Base-by-base conservation (phyloP, 2,113 vertebrate species). In the Oostethus manadensis region DNA sequence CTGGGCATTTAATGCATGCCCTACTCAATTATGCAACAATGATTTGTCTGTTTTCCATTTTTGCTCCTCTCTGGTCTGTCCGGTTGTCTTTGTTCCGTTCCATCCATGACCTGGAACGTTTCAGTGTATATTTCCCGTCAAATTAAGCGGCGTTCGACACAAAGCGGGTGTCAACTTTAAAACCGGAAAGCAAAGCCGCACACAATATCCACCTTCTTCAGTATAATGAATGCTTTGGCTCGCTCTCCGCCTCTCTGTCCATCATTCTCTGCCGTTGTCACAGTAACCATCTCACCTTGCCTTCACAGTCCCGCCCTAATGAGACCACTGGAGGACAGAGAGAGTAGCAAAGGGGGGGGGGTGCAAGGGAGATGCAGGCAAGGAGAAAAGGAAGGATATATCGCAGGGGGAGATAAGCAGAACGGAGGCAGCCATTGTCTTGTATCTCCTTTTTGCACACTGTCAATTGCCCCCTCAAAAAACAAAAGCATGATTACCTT, bases 211-310 rank as follows among this genome's bases (percentile, higher is more conserved):
- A 50, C n/a, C 29, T 56, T 60, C 51, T 13, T 20, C 49, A 51
- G 45, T 53, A 55, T 57, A 58, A 66, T 59, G 65, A 58, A 42
- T 59, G 45, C 17, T 42, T 58, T 38, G 33, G 49, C 50, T 64
- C 21, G 64, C 61, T 67, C 60, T 60, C 76, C 78, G 78, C 73
- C 75, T 74, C 48, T 68, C 74, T 45, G 73, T 63, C 76, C 73
- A 33, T 84, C 73, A 83, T 77, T 84, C 72, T 77, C 79, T 85
- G 80, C 83, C 64, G 80, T 90, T 92, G 81, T 92, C 87, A 90
- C 84, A 90, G 85, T 88, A 90, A 87, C 83, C 81, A 77, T 88
- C 80, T 91, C 65, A 88, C 86, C 92, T 89, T 85, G 84, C 69
- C 72, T 82, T 87, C 81, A 61, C 75, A 86, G 80, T 89, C 79